Evolutionary conservation across 2,113 vertebrate species (phyloP), one percentile per base, ranked within the genome.

Genomic region (Perca fluviatilis): DNA sequence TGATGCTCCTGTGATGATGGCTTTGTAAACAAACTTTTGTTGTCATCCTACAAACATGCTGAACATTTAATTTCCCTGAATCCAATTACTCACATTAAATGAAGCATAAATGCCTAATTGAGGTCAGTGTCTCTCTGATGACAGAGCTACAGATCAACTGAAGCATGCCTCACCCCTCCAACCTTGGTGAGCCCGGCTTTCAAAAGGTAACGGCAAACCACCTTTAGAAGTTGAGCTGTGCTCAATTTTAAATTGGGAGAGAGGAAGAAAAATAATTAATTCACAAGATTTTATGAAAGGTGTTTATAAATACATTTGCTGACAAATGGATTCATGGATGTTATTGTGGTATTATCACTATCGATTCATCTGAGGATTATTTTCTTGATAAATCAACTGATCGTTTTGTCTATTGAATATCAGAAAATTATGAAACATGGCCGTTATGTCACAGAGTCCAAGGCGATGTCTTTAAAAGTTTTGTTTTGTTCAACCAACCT

Each of bases 151-250:
- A 66, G 57, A 78, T 58, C 56, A 33, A 15, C 72, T 64, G 78
- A 69, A 61, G 57, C 53, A 10, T 69, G 57, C 25, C 30, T 84
- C 57, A 82, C 67, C 60, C 73, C 18, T 11, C 30, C 83, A 84
- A 80, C 74, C 88, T 71, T 69, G 16, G 60, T 40, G 57, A 77
- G 70, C 15, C 12, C 23, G 27, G 23, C 76, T 77, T 74, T 88
- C 67, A 78, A 74, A 70, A 63, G 53, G 86, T 80, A 89, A 92
- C 74, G 53, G 36, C 79, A 87, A 71, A 79, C 88, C 62, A 27
- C 30, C 56, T 50, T 46, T 74, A 82, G 80, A 89, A 85, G 77
- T 33, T 57, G 74, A 86, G 77, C 79, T 67, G 79, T 51, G 72
- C 33, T 58, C 53, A 43, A 62, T 74, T 78, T 67, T 40, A 36